phyloP scores from a whole-genome alignment of 92 coral and sea anemone species.

The Parazoanthus darwini region DNA sequence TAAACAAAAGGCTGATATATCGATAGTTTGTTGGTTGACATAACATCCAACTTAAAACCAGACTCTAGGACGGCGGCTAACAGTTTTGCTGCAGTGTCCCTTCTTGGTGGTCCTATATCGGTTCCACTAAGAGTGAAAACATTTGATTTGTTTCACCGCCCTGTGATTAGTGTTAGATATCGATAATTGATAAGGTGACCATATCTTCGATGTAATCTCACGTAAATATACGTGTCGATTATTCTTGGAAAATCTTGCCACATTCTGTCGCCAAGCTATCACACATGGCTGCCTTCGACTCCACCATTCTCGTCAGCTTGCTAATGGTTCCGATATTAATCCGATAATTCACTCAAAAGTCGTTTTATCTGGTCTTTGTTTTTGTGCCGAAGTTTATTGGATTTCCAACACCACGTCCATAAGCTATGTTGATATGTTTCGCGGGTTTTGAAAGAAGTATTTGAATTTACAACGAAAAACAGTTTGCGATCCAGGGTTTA shows the following conservation, averaged over 20 bases:
- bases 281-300: constrained; percentile 6
- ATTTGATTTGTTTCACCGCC: constrained; percentile 8
- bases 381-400: neutral
- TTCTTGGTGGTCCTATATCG: constrained; percentile 1
- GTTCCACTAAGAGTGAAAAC: neutral
- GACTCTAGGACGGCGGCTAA: neutral
- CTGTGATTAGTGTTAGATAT: neutral
- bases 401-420: too few relatives aligned
- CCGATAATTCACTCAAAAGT: neutral
- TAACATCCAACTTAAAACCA: neutral
- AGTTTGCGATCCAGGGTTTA: too few relatives aligned
- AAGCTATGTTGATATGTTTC: too few relatives aligned
- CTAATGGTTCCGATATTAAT: neutral
- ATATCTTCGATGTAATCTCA: constrained; percentile 1
- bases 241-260: neutral
- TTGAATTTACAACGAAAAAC: too few relatives aligned
- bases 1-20: neutral
- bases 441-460: too few relatives aligned
- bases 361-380: neutral
- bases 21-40: neutral
- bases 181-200: neutral
- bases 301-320: neutral
- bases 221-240: neutral
- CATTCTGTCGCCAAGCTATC: constrained; percentile 8
- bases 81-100: neutral